These are phyloP conservation scores for Sarcophaga bullata DNA, from an alignment of 1,140 invertebrate species.

Conservation along the genomic window DNA sequence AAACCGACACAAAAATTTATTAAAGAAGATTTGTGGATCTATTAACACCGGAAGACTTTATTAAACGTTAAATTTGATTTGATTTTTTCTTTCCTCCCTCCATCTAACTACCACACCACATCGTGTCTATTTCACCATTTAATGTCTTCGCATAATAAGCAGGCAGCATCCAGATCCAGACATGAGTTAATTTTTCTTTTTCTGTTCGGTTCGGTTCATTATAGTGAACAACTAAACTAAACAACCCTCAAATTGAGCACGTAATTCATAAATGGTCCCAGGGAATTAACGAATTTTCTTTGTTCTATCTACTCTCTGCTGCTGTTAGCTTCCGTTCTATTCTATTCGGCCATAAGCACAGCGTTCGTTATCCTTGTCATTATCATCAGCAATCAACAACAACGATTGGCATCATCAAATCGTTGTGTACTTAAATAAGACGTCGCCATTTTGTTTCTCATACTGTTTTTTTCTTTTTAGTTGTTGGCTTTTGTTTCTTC, in stretches of 20 bases:
- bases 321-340: not conserved
- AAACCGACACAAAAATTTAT: not conserved
- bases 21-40: slow-evolving; percentile 23
- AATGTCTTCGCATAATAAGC: not conserved
- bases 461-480: not conserved
- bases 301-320: not conserved
- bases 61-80: slow-evolving; percentile 36
- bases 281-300: not conserved
- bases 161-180: not conserved
- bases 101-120: too few species aligned
- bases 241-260: slow-evolving; percentile 35
- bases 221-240: slow-evolving; percentile 4
- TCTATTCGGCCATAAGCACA: not conserved
- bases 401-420: not conserved
- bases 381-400: slow-evolving; percentile 1
- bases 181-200: not conserved
- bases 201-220: slow-evolving; percentile 12
- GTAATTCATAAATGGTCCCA: not conserved
- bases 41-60: slow-evolving; percentile 28
- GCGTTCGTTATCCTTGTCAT: not conserved
- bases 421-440: not conserved
- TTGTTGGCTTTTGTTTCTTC: not conserved
- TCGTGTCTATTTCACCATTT: not conserved
- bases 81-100: not conserved
- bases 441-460: not conserved